These are phyloP conservation scores for Coryphaenoides rupestris DNA, from an alignment of 2,113 vertebrate species.

Conservation along the genomic window DNA sequence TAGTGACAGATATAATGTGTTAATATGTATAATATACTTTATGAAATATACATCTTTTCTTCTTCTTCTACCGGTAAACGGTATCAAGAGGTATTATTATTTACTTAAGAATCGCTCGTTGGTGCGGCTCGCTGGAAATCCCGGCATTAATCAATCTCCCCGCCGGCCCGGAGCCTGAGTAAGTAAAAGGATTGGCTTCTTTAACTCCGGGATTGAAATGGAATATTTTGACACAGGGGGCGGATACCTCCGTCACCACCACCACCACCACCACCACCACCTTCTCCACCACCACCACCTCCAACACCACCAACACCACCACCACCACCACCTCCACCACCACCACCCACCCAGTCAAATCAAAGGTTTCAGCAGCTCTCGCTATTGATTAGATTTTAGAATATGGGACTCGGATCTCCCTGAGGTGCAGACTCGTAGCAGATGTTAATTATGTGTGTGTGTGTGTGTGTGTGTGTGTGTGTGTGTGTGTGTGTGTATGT, in stretches of 20 bases:
- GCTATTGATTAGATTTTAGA: slow-evolving; percentile 73
- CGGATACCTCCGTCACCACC: slow-evolving; percentile 10
- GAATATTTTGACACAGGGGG: slow-evolving; percentile 68
- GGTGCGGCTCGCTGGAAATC: no score
- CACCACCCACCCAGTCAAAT: slow-evolving; percentile 58
- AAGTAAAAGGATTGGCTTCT: slow-evolving; percentile 69
- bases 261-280: background rate
- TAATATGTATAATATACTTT: no score
- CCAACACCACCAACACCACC: no score
- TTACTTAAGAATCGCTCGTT: no score
- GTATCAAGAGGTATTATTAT: no score
- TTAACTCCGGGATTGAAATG: slow-evolving; percentile 69
- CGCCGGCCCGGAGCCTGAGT: slow-evolving; percentile 50
- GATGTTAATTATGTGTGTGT: slow-evolving; percentile 67
- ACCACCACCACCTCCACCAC: no score
- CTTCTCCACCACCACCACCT: no score
- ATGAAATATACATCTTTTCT: no score
- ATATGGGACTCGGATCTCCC: slow-evolving; percentile 66
- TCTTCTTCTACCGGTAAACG: no score
- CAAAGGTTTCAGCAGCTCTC: slow-evolving; percentile 71
- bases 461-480: slow-evolving; percentile 18
- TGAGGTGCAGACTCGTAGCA: slow-evolving; percentile 66
- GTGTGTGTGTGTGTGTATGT: slow-evolving; percentile 14
- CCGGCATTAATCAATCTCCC: slow-evolving; percentile 64
- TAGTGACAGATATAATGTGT: no score